These are phyloP conservation scores for Meles meles DNA, from an alignment of 2,113 vertebrate species.

Conservation along the genomic window DNA sequence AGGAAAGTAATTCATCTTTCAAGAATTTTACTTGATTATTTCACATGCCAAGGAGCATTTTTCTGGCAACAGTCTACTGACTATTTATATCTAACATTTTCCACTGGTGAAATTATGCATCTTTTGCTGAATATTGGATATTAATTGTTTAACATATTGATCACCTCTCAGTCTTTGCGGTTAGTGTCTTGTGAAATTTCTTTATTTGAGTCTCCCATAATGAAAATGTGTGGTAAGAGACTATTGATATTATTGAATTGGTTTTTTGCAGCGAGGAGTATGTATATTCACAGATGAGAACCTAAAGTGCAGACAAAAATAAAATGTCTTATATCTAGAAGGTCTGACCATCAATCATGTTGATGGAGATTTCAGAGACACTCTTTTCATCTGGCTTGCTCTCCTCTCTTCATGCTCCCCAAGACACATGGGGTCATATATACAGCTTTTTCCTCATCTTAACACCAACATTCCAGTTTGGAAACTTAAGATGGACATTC, in stretches of 20 bases:
- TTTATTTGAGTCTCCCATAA: slow-evolving; percentile 31
- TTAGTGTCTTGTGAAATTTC: slow-evolving; percentile 70
- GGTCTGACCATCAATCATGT: slow-evolving; percentile 36
- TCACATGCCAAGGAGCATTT: slow-evolving; percentile 80
- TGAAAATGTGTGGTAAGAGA: slow-evolving; percentile 20
- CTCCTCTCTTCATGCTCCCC: background rate
- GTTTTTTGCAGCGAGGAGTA: background rate
- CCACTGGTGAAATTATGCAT: slow-evolving; percentile 77
- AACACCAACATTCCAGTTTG: background rate
- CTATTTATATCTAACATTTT: slow-evolving; percentile 83
- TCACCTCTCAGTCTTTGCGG: slow-evolving; percentile 71
- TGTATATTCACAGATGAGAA: slow-evolving; percentile 43
- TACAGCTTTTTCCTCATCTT: background rate
- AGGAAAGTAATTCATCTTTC: slow-evolving; percentile 83
- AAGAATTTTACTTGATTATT: slow-evolving; percentile 84
- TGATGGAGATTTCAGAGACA: slow-evolving; percentile 21
- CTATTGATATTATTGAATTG: background rate
- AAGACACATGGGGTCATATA: background rate
- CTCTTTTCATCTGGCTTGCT: background rate
- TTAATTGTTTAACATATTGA: slow-evolving; percentile 81
- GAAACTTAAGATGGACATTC: background rate
- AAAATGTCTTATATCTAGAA: slow-evolving; percentile 10
- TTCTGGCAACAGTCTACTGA: slow-evolving; percentile 81
- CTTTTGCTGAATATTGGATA: slow-evolving; percentile 80
- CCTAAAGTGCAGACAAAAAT: slow-evolving; percentile 26